Conservation (phyloP, 2,113 vertebrate species). For the Myotis brandtii region DNA sequence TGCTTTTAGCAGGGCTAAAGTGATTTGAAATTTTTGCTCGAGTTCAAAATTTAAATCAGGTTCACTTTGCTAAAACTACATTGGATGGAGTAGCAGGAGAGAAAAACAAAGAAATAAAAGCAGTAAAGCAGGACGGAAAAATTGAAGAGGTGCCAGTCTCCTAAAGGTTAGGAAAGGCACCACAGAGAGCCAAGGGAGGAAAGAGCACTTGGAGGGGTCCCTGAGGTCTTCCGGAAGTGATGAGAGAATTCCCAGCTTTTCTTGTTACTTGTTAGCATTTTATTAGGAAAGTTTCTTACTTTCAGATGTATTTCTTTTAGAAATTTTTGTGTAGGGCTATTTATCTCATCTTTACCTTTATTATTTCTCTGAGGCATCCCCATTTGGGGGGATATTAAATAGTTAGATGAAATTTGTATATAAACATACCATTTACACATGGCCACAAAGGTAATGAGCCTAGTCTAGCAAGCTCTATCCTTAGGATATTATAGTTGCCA, state of each 20-base stretch:
- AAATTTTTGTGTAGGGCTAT: not conserved
- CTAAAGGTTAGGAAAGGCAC: not conserved
- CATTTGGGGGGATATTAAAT: not conserved
- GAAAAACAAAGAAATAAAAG: not conserved
- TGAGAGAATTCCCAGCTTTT: not conserved
- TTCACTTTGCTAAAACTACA: constrained; percentile 13
- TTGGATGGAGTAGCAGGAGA: not conserved
- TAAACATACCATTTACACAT: not conserved
- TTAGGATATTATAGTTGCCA: not conserved
- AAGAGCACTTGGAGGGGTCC: no score
- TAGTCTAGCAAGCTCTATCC: not conserved
- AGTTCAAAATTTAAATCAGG: constrained; percentile 60
- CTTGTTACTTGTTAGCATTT: not conserved
- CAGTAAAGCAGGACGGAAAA: not conserved
- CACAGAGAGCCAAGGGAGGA: not conserved
- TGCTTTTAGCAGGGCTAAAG: constrained; percentile 67
- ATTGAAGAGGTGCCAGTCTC: not conserved
- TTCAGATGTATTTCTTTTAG: not conserved
- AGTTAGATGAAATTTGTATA: not conserved
- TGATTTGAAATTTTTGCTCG: constrained; percentile 47
- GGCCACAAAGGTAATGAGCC: not conserved
- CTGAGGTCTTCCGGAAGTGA: not conserved
- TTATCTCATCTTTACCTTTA: not conserved
- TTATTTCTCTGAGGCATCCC: not conserved
- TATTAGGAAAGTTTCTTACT: not conserved